These are phyloP conservation scores for Anabacerthia variegaticeps DNA, from an alignment of 2,797 vertebrate genomes.

Conservation along the genomic window DNA sequence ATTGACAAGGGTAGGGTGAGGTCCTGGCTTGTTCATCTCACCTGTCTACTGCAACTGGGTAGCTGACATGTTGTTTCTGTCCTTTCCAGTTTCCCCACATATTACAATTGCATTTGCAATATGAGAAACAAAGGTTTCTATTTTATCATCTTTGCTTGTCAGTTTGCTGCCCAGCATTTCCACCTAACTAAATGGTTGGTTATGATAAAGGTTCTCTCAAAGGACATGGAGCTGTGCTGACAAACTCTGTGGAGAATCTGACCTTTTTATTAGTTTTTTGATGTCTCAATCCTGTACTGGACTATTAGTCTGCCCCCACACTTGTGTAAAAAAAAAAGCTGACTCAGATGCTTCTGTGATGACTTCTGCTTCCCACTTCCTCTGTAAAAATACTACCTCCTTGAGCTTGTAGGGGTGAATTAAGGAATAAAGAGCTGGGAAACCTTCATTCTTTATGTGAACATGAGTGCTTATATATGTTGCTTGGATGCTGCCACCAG, in stretches of 20 bases:
- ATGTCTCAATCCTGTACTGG: neutral
- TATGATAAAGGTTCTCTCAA: neutral
- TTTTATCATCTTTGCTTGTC: neutral
- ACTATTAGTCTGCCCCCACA: neutral
- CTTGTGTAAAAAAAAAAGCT: neutral
- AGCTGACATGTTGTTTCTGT: neutral
- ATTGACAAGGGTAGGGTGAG: neutral
- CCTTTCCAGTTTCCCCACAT: neutral
- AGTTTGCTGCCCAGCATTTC: neutral
- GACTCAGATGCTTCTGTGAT: neutral
- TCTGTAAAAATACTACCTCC: neutral
- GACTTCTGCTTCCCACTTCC: neutral
- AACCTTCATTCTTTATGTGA: neutral
- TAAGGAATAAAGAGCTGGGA: neutral
- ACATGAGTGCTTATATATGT: neutral
- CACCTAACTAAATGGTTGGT: neutral
- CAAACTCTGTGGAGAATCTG: neutral
- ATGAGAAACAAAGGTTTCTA: neutral
- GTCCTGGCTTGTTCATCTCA: neutral
- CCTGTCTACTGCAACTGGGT: neutral
- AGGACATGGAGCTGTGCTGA: neutral
- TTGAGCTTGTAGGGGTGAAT: neutral
- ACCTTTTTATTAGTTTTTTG: neutral
- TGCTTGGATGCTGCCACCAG: neutral
- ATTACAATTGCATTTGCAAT: neutral